Evolutionary conservation across 2,888 invertebrate species (phyloP).

Genomic region (Aquatica leii): DNA sequence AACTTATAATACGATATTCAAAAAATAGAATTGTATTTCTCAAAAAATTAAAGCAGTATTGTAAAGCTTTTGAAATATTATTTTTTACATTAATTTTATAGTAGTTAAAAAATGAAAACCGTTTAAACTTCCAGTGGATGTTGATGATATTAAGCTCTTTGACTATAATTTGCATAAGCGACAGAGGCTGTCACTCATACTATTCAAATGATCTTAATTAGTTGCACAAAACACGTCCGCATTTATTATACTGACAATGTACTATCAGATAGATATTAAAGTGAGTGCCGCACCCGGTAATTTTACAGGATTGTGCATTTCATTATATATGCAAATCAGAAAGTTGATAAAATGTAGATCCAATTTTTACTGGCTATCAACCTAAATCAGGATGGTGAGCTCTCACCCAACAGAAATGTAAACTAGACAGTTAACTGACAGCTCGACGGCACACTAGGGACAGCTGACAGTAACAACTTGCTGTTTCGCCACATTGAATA

Average conservation of each 20-base stretch:
- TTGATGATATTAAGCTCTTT: constrained; percentile 20
- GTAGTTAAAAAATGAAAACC: constrained; percentile 15
- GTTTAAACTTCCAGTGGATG: constrained; percentile 21
- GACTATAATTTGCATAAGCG: constrained; percentile 46
- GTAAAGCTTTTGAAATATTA: too few species aligned
- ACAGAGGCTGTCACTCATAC: constrained; percentile 50
- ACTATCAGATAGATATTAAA: constrained; percentile 47
- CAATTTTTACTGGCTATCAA: constrained; percentile 57
- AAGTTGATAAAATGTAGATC: constrained; percentile 59
- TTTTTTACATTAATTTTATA: too few species aligned
- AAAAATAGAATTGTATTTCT: too few species aligned
- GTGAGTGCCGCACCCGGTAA: constrained; percentile 46
- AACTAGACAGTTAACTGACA: constrained; percentile 67
- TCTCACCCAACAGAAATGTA: constrained; percentile 58
- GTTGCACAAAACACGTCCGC: constrained; percentile 46
- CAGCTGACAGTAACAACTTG: constrained; percentile 62
- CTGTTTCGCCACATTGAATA: constrained; percentile 62
- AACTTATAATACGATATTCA: background rate
- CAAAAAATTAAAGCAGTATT: too few species aligned
- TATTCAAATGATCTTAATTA: constrained; percentile 55
- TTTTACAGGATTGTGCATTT: constrained; percentile 51
- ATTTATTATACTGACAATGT: constrained; percentile 45
- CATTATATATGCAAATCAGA: constrained; percentile 57
- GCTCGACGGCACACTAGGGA: constrained; percentile 62
- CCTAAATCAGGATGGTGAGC: constrained; percentile 54